Evolutionary conservation across 37 sponge, comb jelly and placozoan species (phyloP).

Genomic region (Chondrilla cf. caribensis): DNA sequence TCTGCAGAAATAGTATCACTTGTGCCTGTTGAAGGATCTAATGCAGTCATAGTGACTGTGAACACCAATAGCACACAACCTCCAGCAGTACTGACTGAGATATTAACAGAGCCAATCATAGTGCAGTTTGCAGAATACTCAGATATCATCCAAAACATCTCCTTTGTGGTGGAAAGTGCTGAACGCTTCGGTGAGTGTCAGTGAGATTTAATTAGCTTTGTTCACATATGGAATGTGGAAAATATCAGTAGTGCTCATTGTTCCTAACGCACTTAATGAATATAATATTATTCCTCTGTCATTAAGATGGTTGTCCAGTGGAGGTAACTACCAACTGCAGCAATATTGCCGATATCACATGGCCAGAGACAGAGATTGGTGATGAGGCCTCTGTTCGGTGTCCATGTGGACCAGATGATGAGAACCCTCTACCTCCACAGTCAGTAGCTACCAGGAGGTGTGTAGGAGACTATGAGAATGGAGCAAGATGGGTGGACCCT

Average conservation of each 20-base stretch:
- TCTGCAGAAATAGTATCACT: neutral
- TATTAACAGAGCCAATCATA: neutral
- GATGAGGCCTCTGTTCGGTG: conserved; percentile 10
- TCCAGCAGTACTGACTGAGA: neutral
- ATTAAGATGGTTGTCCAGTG: conserved; percentile 23
- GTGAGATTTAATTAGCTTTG: no score
- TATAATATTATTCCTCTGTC: no score
- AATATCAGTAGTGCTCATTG: no score
- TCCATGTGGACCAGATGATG: conserved; percentile 30
- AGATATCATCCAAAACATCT: neutral
- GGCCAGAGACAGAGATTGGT: conserved; percentile 49
- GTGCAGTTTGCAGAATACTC: neutral
- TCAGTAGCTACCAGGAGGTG: conserved; percentile 39
- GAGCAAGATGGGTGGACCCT: conserved; percentile 39
- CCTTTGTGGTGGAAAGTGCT: neutral
- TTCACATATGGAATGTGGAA: no score
- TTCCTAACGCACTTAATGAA: no score
- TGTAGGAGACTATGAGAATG: conserved; percentile 42
- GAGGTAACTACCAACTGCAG: neutral
- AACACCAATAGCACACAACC: neutral
- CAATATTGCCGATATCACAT: neutral
- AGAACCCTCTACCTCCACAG: neutral
- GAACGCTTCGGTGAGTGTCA: neutral
- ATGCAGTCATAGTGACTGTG: neutral
- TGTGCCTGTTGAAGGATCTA: neutral